A percentile compares a stretch with the other conserved stretches of the same genome.
Evolutionary conservation across 2,113 vertebrate species (phyloP).

Genomic region (Oreotragus oreotragus): DNA sequence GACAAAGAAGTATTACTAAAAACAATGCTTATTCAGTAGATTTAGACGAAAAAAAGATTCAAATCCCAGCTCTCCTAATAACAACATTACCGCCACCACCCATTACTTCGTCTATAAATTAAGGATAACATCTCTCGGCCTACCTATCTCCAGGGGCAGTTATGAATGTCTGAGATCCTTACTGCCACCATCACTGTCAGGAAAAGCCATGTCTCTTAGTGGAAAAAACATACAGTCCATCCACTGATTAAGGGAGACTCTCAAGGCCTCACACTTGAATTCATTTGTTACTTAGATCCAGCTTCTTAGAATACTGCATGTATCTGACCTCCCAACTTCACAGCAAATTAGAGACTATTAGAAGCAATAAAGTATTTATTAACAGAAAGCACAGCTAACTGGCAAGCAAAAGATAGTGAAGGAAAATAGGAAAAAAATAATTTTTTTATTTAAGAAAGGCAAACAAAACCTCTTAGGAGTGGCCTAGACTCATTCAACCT

Average conservation of each 20-base stretch:
- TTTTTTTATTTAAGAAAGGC: not conserved
- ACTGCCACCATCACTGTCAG: not conserved
- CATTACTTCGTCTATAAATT: not conserved
- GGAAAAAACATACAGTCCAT: not conserved
- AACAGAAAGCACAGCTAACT: not conserved
- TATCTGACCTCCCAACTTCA: not conserved
- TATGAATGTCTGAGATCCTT: not conserved
- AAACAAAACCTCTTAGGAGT: not conserved
- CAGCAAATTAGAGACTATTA: not conserved
- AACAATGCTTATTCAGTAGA: not conserved
- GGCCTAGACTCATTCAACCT: not conserved
- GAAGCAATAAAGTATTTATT: not conserved
- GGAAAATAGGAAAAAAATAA: not conserved
- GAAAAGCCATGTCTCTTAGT: not conserved
- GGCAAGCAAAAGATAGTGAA: not conserved
- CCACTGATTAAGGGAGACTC: not conserved
- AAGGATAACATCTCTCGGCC: not conserved
- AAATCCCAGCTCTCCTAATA: not conserved
- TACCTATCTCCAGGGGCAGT: not conserved
- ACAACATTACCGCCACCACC: not conserved
- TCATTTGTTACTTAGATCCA: not conserved
- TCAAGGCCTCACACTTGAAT: not conserved
- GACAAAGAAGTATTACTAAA: not conserved
- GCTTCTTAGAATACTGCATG: not conserved
- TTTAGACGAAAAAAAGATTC: not conserved